Base-by-base conservation (phyloP, 2,797 vertebrate species). In the Sebastes taczanowskii region DNA sequence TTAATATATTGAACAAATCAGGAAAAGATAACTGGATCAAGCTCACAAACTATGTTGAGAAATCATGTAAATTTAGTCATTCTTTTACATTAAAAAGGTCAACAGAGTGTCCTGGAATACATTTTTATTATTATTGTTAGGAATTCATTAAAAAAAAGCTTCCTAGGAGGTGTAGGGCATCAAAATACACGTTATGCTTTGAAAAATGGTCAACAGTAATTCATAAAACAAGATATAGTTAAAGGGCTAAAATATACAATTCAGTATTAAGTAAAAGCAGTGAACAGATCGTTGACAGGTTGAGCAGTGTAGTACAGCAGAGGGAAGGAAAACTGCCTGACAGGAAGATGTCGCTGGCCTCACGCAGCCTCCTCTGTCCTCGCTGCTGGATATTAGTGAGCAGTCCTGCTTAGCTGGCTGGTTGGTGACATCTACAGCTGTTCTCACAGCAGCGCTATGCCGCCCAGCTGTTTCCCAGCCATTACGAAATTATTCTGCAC, bases 401-500 rank as follows among this genome's bases (percentile, higher is more conserved):
- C 71, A 70, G 80, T 86, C 27, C 88, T 75, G 79, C 86, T 92
- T 72, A 89, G 85, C 85, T 82, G 84, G 67, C 79, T 25, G 78
- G 18, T 76, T 22, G 80, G 78, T 77, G 88, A 88, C 84, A 91
- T 86, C 87, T 91, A 80, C 91, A 94, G 91, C 90, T 96, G 93
- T 94, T 94, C 84, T 84, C 82, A 66, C 89, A 92, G 89, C 86
- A 85, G 81, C 58, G 49, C 83, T 80, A 25, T 82, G 74, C 85
- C 49, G 46, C 87, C 94, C 95, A 95, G 92, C 94, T 96, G 95
- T 95, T 93, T 92, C 80, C 77, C 85, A 35, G 92, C 93, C 93
- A 96, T 96, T 96, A 95, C 83, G 86, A 96, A 96, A 96, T 96
- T 93, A 94, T 94, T 91, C 92, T 85, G 83, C 88, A 71, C 88